These are phyloP conservation scores for Pluvialis apricaria DNA, from an alignment of 2,113 vertebrate species.

Conservation along the genomic window DNA sequence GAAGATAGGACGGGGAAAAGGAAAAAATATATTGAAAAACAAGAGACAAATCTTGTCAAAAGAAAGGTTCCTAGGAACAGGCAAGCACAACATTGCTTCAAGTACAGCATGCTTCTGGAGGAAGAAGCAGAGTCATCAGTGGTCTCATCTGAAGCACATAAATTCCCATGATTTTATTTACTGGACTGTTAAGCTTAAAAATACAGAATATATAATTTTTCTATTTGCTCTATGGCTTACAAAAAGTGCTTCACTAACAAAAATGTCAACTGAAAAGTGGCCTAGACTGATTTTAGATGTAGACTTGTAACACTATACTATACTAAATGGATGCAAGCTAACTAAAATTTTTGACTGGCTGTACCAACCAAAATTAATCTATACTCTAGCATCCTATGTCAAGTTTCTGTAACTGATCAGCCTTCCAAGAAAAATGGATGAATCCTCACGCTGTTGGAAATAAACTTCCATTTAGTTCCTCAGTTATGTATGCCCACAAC, in stretches of 20 bases:
- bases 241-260: background rate
- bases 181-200: background rate
- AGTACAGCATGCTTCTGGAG: background rate
- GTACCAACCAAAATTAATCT: background rate
- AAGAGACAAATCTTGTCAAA: background rate
- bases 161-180: background rate
- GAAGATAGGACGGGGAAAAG: rapidly evolving
- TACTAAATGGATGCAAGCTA: background rate
- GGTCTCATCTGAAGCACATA: background rate
- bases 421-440: background rate
- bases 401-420: background rate
- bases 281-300: background rate
- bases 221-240: background rate
- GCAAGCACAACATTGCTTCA: background rate
- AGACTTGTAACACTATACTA: background rate
- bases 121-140: background rate
- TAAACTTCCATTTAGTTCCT: background rate
- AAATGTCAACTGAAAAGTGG: background rate
- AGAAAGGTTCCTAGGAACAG: background rate
- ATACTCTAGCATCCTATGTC: background rate
- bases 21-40: background rate
- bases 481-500: background rate
- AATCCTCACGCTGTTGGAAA: background rate
- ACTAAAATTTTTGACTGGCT: background rate
- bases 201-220: background rate